Conservation (phyloP, 1,140 invertebrate genomes). For the Drosophila sturtevanti region DNA sequence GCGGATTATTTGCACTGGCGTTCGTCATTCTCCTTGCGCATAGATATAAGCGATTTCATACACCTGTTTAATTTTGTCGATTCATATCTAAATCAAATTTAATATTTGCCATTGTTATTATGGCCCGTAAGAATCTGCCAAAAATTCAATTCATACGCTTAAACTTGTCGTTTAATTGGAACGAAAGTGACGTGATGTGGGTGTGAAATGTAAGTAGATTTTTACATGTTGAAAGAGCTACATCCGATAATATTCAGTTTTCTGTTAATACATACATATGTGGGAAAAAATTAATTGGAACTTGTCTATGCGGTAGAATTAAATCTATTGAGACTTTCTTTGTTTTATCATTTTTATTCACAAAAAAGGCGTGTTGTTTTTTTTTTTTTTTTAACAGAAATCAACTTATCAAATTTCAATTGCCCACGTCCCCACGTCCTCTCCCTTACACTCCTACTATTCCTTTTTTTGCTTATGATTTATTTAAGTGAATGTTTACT, state of each 20-base stretch:
- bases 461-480: slow-evolving; percentile 4
- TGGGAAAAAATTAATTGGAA: neutral
- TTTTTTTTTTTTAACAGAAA: neutral
- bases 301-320: neutral
- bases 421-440: neutral
- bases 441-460: neutral
- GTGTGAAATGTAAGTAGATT: too few species aligned
- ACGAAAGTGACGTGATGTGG: too few species aligned
- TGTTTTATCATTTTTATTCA: neutral
- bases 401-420: slow-evolving; percentile 7
- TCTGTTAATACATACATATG: neutral
- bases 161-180: too few species aligned
- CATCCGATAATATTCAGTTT: neutral
- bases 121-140: too few species aligned
- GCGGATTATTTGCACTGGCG: too few species aligned
- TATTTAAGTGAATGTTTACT: slow-evolving; percentile 18
- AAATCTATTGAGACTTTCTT: neutral
- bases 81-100: too few species aligned
- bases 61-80: too few species aligned
- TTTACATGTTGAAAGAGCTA: neutral
- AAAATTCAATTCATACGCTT: too few species aligned
- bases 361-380: neutral
- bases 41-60: too few species aligned
- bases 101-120: too few species aligned
- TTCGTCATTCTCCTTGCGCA: too few species aligned